Conservation (phyloP, 1,140 invertebrate genomes). For the Caenorhabditis tropicalis region DNA sequence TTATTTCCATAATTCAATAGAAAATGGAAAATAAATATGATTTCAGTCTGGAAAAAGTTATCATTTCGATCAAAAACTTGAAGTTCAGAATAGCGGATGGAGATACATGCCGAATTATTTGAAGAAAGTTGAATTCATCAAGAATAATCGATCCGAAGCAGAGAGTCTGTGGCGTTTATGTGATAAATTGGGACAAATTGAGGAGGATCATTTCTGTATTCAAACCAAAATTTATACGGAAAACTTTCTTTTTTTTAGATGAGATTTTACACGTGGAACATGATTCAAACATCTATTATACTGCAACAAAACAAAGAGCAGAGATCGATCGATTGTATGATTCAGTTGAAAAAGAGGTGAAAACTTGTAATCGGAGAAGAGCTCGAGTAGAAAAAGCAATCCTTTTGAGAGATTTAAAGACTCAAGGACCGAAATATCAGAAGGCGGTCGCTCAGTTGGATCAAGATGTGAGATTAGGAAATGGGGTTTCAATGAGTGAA, state of each 20-base stretch:
- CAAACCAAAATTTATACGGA: neutral
- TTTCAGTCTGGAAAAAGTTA: neutral
- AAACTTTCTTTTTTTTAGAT: neutral
- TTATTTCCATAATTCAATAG: neutral
- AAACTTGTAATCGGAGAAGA: slow-evolving; percentile 1
- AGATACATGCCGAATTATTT: neutral
- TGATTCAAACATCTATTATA: neutral
- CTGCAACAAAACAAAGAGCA: neutral
- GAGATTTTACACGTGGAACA: neutral
- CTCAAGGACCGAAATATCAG: neutral
- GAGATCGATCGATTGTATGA: neutral
- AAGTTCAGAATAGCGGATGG: neutral
- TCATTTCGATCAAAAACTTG: neutral
- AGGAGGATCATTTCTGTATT: neutral
- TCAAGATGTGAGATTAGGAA: neutral
- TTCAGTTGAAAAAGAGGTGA: neutral
- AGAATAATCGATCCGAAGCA: neutral
- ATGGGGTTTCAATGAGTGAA: neutral
- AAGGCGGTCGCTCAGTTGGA: neutral
- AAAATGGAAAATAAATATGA: neutral
- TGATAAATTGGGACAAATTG: neutral
- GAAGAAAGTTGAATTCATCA: neutral
- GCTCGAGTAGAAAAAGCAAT: neutral
- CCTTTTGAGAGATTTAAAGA: neutral
- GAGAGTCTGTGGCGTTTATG: neutral